phyloP scores from a whole-genome alignment of 2,113 vertebrate genomes.

The Psilopogon haemacephalus region DNA sequence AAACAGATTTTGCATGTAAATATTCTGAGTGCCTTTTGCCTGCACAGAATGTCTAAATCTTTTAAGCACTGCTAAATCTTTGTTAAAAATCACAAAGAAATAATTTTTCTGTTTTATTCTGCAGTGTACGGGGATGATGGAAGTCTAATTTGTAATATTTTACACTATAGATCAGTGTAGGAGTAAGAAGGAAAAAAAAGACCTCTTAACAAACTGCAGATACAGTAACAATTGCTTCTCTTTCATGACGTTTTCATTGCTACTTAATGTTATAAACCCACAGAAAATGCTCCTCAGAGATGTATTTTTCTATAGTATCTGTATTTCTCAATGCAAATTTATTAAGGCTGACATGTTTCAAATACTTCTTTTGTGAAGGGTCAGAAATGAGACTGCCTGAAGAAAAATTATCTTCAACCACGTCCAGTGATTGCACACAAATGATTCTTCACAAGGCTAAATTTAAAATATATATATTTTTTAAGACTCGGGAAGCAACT shows the following conservation, averaged over 20 bases:
- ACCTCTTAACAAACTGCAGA: neutral
- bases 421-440: conserved; percentile 28
- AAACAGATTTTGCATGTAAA: neutral
- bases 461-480: conserved; percentile 20
- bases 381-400: neutral
- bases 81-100: neutral
- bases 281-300: neutral
- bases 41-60: neutral
- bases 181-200: neutral
- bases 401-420: conserved; percentile 12
- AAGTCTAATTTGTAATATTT: neutral
- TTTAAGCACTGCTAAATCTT: neutral
- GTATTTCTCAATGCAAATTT: neutral
- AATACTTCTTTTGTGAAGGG: neutral
- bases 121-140: neutral
- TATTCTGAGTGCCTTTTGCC: neutral
- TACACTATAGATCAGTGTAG: neutral
- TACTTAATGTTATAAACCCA: neutral
- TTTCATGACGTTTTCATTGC: neutral
- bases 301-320: neutral
- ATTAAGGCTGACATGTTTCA: neutral
- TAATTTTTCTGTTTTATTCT: neutral
- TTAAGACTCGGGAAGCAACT: conserved; percentile 26
- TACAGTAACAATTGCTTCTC: neutral
- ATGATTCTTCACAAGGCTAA: conserved; percentile 21